Percentiles rank a stretch among this genome's conserved stretches.
phyloP scores from a whole-genome alignment of 2,888 invertebrate genomes.

The Stomorhina lunata region DNA sequence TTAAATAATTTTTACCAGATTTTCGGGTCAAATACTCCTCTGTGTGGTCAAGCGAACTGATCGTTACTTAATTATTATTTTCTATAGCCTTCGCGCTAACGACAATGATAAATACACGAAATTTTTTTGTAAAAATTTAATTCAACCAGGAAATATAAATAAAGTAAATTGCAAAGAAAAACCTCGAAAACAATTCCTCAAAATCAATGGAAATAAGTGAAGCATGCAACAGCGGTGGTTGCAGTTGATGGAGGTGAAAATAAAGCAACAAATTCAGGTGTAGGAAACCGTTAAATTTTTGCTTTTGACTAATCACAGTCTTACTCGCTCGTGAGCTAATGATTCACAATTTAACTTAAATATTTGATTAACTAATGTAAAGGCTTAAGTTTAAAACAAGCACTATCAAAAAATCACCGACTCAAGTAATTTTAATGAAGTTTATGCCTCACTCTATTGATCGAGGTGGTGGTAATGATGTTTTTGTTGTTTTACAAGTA shows the following conservation, averaged over 20 bases:
- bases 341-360: not conserved
- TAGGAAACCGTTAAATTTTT: not conserved
- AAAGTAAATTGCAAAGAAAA: not conserved
- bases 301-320: conserved; percentile 42
- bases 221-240: conserved; percentile 5
- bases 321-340: not conserved
- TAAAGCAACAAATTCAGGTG: not conserved
- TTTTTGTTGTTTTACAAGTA: conserved; percentile 1
- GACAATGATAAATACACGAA: not conserved
- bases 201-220: conserved; percentile 40
- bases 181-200: conserved; percentile 9
- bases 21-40: no score
- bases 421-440: conserved; percentile 3
- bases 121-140: conserved; percentile 1
- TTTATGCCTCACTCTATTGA: no score
- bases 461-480: no score
- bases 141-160: conserved; percentile 34
- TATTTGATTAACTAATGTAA: not conserved
- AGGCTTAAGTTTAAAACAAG: conserved; percentile 30
- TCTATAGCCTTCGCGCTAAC: no score
- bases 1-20: no score
- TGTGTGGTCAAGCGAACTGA: no score
- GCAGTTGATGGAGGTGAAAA: not conserved
- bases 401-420: no score
- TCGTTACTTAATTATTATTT: no score